These are phyloP conservation scores for Drosophila mercatorum DNA, from an alignment of 2,888 invertebrate species.

Conservation along the genomic window DNA sequence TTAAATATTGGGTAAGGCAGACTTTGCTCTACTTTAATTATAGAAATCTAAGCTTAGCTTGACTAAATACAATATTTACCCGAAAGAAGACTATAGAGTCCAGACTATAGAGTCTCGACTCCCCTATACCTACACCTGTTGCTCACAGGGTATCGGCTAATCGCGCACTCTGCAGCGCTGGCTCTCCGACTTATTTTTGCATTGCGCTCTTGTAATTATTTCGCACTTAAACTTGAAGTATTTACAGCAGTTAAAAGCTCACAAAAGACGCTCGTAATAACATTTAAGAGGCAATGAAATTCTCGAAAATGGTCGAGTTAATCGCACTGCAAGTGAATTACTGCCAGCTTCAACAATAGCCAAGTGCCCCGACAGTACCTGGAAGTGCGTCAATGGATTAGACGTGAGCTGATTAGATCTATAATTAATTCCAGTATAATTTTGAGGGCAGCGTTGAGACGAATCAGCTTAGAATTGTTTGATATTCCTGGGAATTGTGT, in stretches of 20 bases:
- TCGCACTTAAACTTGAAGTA: conserved; percentile 63
- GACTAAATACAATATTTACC: background rate
- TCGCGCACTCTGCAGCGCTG: background rate
- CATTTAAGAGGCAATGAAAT: conserved; percentile 27
- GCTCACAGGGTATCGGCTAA: background rate
- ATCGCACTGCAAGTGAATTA: conserved; percentile 13
- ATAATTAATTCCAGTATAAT: background rate
- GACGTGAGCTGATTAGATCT: background rate
- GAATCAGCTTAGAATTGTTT: too few species aligned
- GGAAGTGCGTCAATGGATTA: conserved; percentile 5
- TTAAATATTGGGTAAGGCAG: too few species aligned
- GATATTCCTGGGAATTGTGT: too few species aligned
- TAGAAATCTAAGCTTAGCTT: background rate
- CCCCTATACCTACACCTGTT: too few species aligned
- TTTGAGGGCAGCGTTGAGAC: background rate
- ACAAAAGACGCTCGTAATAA: conserved; percentile 37
- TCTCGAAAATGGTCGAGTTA: conserved; percentile 6
- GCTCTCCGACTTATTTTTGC: background rate
- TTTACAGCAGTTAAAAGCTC: conserved; percentile 35
- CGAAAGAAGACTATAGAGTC: background rate
- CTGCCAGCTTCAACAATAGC: conserved; percentile 11
- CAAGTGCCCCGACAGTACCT: background rate
- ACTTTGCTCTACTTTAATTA: background rate
- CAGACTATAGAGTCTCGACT: too few species aligned
- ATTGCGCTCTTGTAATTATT: conserved; percentile 61